Evolutionary conservation across 64 coral and sea anemone species (phyloP).

Genomic region (Montipora capricornis): DNA sequence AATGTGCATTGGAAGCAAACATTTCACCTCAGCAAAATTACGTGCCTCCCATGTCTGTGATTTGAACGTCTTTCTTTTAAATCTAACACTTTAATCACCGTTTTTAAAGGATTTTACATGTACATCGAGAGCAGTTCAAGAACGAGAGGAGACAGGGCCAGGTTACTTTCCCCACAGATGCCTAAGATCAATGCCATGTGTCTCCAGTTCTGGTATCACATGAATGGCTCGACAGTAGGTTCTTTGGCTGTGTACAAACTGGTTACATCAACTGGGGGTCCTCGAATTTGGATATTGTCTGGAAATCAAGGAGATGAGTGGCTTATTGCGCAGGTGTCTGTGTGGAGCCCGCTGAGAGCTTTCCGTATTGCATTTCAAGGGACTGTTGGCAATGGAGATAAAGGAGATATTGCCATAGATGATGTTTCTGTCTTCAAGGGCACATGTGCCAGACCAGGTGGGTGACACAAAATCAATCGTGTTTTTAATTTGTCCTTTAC

Average conservation of each 20-base stretch:
- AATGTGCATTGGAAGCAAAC: too few relatives aligned
- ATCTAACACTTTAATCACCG: background rate
- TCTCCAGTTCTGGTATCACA: constrained; percentile 90
- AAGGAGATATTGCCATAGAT: constrained; percentile 86
- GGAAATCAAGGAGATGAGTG: constrained; percentile 68
- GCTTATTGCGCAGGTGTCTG: constrained; percentile 62
- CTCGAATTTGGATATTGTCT: constrained; percentile 36
- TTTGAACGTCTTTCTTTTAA: too few relatives aligned
- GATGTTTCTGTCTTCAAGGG: constrained; percentile 67
- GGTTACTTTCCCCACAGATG: constrained; percentile 32
- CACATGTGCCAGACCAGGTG: constrained; percentile 69
- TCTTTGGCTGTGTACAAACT: constrained; percentile 63
- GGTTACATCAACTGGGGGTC: background rate
- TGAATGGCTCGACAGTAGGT: constrained; percentile 68
- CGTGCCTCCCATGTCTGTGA: too few relatives aligned
- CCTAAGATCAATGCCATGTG: constrained; percentile 35
- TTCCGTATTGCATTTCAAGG: constrained; percentile 67
- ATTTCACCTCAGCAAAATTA: too few relatives aligned
- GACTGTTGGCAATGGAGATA: constrained; percentile 26
- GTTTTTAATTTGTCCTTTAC: too few relatives aligned
- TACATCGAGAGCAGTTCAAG: constrained; percentile 31
- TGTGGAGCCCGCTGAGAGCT: constrained; percentile 32
- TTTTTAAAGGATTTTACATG: constrained; percentile 74
- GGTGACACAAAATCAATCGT: background rate
- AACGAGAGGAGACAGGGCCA: constrained; percentile 7